Conservation (phyloP, 35 echinoderm and acorn worm species). For the Ptychodera flava region DNA sequence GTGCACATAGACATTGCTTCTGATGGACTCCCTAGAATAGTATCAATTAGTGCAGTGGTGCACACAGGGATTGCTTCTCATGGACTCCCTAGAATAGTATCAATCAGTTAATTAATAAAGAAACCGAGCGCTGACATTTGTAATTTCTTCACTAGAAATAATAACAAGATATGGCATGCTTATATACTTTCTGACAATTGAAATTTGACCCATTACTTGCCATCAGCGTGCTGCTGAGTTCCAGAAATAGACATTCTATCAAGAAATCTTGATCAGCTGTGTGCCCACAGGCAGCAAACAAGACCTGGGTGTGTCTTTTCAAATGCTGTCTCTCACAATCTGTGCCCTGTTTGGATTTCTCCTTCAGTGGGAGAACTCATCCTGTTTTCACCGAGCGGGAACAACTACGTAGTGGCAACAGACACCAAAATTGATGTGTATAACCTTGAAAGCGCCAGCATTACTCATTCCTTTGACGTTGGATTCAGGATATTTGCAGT, state of each 20-base stretch:
- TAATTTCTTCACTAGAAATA: too few relatives aligned
- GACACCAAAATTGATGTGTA: conserved; percentile 67
- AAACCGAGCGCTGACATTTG: too few relatives aligned
- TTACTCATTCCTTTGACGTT: conserved; percentile 37
- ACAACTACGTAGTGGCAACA: conserved; percentile 60
- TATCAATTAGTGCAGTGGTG: too few relatives aligned
- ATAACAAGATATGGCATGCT: neutral
- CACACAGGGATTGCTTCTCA: too few relatives aligned
- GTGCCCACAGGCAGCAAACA: neutral
- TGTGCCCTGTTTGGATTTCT: conserved; percentile 22
- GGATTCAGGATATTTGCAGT: conserved; percentile 32
- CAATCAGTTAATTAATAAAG: too few relatives aligned
- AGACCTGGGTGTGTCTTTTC: neutral
- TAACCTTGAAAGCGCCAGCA: conserved; percentile 68
- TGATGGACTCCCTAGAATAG: too few relatives aligned
- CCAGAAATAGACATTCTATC: too few relatives aligned
- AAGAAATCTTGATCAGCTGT: too few relatives aligned
- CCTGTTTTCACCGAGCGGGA: conserved; percentile 67
- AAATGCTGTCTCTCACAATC: neutral
- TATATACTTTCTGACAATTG: neutral
- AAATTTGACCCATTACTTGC: too few relatives aligned
- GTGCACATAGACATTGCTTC: too few relatives aligned
- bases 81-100: too few relatives aligned
- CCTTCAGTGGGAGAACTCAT: conserved; percentile 63
- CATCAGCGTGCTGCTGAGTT: too few relatives aligned